Percentiles rank a stretch among this genome's conserved stretches.
phyloP scores from a whole-genome alignment of 2,797 vertebrate species.

The Yasuhikotakia modesta region DNA sequence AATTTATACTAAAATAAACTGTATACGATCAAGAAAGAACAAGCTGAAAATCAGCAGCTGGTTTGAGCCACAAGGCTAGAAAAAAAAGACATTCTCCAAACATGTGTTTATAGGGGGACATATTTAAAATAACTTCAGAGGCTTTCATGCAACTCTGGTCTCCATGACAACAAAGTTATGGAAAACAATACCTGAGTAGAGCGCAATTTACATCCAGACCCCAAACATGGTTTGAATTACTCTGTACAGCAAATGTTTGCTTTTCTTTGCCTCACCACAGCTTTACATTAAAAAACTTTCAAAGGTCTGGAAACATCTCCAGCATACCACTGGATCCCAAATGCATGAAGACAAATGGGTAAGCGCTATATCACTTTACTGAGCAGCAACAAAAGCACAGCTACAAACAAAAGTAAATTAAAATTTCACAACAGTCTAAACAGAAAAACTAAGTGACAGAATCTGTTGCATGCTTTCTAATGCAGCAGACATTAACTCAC shows the following conservation, averaged over 20 bases:
- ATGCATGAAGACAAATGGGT: constrained; percentile 9
- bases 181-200: constrained; percentile 83
- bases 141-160: constrained; percentile 68
- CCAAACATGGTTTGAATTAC: constrained; percentile 85
- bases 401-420: constrained; percentile 69
- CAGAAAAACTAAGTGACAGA: constrained; percentile 35
- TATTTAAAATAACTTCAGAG: constrained; percentile 56
- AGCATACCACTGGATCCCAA: constrained; percentile 62
- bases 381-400: constrained; percentile 62
- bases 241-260: constrained; percentile 74
- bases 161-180: constrained; percentile 82
- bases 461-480: not conserved
- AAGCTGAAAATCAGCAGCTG: constrained; percentile 38
- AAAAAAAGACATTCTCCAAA: constrained; percentile 11
- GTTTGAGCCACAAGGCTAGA: constrained; percentile 12
- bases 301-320: constrained; percentile 64
- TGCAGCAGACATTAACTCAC: not conserved
- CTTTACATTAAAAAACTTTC: constrained; percentile 75
- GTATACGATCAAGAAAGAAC: constrained; percentile 42
- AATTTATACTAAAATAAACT: constrained; percentile 10
- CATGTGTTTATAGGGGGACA: not conserved
- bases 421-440: constrained; percentile 51
- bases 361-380: constrained; percentile 35
- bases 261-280: constrained; percentile 80
- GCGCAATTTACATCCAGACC: constrained; percentile 71